Percentiles rank a stretch among this genome's conserved stretches.
Conservation (phyloP, 2,797 vertebrate genomes). For the Urosaurus nigricauda region DNA sequence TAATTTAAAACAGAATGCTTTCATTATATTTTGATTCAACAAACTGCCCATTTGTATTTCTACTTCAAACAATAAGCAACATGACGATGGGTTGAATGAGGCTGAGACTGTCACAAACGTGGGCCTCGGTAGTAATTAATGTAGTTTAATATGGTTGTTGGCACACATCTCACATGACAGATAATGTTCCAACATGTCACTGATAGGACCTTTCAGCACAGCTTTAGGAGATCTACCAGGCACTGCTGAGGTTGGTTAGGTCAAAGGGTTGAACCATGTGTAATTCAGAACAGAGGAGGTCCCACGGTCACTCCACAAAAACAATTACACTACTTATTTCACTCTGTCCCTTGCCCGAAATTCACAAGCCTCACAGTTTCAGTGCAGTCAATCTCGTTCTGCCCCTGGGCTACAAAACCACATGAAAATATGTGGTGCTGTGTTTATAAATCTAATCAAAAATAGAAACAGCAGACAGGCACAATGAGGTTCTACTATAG, state of each 20-base stretch:
- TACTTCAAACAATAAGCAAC: constrained; percentile 74
- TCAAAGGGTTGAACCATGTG: constrained; percentile 86
- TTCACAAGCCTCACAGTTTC: constrained; percentile 81
- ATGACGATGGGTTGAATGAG: constrained; percentile 73
- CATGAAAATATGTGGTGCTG: constrained; percentile 87
- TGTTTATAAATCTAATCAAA: constrained; percentile 88
- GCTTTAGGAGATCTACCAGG: constrained; percentile 79
- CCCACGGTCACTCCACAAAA: constrained; percentile 84
- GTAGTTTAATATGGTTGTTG: constrained; percentile 77
- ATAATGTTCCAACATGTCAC: constrained; percentile 81
- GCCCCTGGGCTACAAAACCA: constrained; percentile 81
- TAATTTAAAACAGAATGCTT: constrained; percentile 62
- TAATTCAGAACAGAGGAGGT: constrained; percentile 86
- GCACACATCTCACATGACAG: constrained; percentile 80
- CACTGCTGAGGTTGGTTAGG: constrained; percentile 78
- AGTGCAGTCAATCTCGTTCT: constrained; percentile 79
- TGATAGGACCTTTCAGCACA: constrained; percentile 80
- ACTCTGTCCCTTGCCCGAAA: constrained; percentile 78
- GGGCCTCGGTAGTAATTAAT: constrained; percentile 74
- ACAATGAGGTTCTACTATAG: constrained; percentile 87
- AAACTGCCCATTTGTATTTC: constrained; percentile 70
- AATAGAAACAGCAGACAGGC: constrained; percentile 87
- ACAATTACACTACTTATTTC: constrained; percentile 90
- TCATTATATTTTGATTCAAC: constrained; percentile 61
- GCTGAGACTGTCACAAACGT: constrained; percentile 72